Evolutionary conservation across 2,888 invertebrate species (phyloP), one percentile per base, ranked within the genome.

Genomic region (Oscheius sp.): DNA sequence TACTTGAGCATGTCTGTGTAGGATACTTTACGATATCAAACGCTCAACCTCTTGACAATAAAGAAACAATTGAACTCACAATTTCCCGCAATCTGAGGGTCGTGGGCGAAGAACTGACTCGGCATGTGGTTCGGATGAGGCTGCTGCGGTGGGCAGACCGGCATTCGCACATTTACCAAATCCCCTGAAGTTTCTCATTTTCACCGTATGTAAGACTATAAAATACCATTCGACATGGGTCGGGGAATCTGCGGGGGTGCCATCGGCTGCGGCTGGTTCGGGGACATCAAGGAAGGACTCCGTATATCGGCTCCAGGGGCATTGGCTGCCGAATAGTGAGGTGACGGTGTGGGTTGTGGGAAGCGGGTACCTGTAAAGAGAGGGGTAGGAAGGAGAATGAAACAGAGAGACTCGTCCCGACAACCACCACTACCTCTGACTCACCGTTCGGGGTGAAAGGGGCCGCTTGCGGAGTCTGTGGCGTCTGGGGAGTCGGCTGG

Each of bases 271-370:
- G 73, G 63, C 62, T 80, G 80, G 21, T 66, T 70, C 13, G 81
- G 81, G 5, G 79, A 79, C 74, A 79, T 77, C 33, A 79, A 42
- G 1, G 75, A 51, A 5, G 81, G 81, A 2, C 77, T 77, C 33
- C 81, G 48, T 5, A 81, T 50, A 74, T 81, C 81, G 2, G 75
- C 51, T 1, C 13, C 75, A 71, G 42, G 42, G 4, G 42, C 42
- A 42, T 3, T 42, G 9, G 68, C 71, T 2, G 77, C 65, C 1
- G 71, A 71, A 33, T 76, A 77, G 63, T 79, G 81, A 10, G 81
- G 78, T 35, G 81, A 78, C 0, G 78, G 62, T 0, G 77, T 78
- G 10, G 77, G 78, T 13, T 72, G 75, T 10, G 70, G 71, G 58
- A 79, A 81, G 33, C 81, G 77, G 57, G 62, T 55, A 3, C 72